phyloP scores from a whole-genome alignment of 2,888 invertebrate genomes.

The Sepiola atlantica region DNA sequence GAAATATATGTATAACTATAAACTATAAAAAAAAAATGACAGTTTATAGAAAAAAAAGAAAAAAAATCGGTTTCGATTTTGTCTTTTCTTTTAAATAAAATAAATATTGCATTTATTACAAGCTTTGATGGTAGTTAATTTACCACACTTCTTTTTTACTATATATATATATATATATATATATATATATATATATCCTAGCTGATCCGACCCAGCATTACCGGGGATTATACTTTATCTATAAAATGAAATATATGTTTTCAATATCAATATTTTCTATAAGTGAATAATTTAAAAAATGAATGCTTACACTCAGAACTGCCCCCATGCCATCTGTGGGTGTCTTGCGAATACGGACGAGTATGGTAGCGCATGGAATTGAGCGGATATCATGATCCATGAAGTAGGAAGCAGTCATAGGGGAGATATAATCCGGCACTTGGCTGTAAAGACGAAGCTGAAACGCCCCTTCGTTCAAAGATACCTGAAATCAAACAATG shows the following conservation, averaged over 20 bases:
- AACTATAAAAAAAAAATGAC: too few relatives aligned
- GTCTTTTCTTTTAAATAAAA: too few relatives aligned
- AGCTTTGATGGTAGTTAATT: too few relatives aligned
- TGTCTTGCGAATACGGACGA: conserved; percentile 70
- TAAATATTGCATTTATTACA: too few relatives aligned
- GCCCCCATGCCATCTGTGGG: conserved; percentile 68
- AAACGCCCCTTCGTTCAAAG: conserved; percentile 72
- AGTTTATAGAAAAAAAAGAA: too few relatives aligned
- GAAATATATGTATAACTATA: too few relatives aligned
- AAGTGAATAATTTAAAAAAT: background rate
- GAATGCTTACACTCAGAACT: conserved; percentile 67
- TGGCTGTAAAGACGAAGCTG: conserved; percentile 69
- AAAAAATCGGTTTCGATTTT: too few relatives aligned
- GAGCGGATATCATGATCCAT: conserved; percentile 62
- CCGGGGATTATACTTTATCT: too few relatives aligned
- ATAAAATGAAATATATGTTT: background rate
- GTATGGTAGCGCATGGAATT: conserved; percentile 71
- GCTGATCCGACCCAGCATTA: too few relatives aligned
- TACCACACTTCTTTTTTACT: too few relatives aligned
- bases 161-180: too few relatives aligned
- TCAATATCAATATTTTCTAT: background rate
- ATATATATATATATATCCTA: background rate
- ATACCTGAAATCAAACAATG: conserved; percentile 60
- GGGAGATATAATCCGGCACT: conserved; percentile 71
- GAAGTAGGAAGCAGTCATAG: conserved; percentile 66